phyloP scores from a whole-genome alignment of 2,797 vertebrate genomes.

The Phrynocephalus forsythii region DNA sequence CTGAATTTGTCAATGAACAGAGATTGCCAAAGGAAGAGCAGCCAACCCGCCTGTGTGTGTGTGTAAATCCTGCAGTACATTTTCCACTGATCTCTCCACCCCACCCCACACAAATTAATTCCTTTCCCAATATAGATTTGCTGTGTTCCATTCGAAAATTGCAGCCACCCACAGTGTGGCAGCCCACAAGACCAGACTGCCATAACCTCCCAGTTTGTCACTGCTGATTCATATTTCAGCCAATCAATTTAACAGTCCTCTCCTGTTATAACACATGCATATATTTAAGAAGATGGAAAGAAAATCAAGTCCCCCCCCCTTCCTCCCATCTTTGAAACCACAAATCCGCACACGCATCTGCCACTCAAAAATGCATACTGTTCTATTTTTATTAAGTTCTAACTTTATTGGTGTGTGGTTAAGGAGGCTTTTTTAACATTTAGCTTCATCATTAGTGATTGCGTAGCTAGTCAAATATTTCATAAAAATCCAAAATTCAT shows the following conservation, averaged over 20 bases:
- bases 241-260: slow-evolving; percentile 10
- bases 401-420: background rate
- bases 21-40: background rate
- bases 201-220: slow-evolving; percentile 16
- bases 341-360: slow-evolving; percentile 34
- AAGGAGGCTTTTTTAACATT: background rate
- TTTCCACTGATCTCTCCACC: background rate
- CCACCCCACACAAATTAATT: background rate
- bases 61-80: background rate
- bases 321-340: slow-evolving; percentile 53
- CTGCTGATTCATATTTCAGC: background rate
- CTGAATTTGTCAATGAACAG: slow-evolving; percentile 16
- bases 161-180: slow-evolving; percentile 6
- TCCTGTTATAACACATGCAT: slow-evolving; percentile 18
- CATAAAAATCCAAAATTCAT: no score
- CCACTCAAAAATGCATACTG: slow-evolving; percentile 21
- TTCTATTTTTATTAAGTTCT: slow-evolving; percentile 49
- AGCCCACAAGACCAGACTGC: background rate
- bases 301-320: slow-evolving; percentile 32
- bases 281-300: slow-evolving; percentile 7
- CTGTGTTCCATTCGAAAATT: slow-evolving; percentile 23
- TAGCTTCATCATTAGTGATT: background rate
- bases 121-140: slow-evolving; percentile 16
- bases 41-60: background rate
- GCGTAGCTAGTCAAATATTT: background rate